Percentiles rank a stretch among this genome's conserved stretches.
phyloP scores from a whole-genome alignment of 1,140 invertebrate species.

The Apolygus lucorum region DNA sequence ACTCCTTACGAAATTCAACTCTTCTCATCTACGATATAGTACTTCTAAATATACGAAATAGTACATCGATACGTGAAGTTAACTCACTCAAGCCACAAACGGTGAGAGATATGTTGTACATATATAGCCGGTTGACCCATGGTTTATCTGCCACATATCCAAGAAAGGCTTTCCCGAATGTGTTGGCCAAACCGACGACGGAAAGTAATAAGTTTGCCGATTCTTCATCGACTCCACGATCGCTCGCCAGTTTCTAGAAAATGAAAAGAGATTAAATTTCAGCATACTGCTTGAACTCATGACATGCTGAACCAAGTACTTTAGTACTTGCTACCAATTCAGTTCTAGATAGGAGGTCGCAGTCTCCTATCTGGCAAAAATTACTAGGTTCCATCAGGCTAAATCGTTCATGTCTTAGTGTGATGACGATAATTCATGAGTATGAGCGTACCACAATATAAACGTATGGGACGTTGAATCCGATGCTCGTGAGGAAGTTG shows the following conservation, averaged over 20 bases:
- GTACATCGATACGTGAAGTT: constrained; percentile 14
- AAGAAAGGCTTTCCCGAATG: constrained; percentile 73
- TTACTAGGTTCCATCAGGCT: too few relatives aligned
- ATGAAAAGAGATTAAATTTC: too few relatives aligned
- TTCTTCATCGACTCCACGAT: constrained; percentile 46
- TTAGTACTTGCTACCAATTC: too few relatives aligned
- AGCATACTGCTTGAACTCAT: too few relatives aligned
- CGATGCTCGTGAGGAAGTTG: constrained; percentile 92
- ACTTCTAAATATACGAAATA: background rate
- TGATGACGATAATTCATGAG: too few relatives aligned
- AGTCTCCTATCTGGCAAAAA: too few relatives aligned
- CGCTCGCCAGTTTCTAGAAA: constrained; percentile 51
- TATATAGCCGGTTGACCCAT: constrained; percentile 73
- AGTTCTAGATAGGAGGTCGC: too few relatives aligned
- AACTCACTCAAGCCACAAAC: constrained; percentile 70
- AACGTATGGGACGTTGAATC: constrained; percentile 91
- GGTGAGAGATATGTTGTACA: constrained; percentile 82
- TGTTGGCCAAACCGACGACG: constrained; percentile 77
- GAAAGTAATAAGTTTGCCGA: constrained; percentile 58
- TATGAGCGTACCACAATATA: constrained; percentile 54
- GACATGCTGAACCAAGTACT: background rate
- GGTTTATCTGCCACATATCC: constrained; percentile 79
- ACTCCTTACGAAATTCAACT: too few relatives aligned
- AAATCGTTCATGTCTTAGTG: too few relatives aligned
- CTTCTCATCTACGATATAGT: too few relatives aligned